phyloP scores from a whole-genome alignment of 2,888 invertebrate genomes.

The Drosophila meridiana region DNA sequence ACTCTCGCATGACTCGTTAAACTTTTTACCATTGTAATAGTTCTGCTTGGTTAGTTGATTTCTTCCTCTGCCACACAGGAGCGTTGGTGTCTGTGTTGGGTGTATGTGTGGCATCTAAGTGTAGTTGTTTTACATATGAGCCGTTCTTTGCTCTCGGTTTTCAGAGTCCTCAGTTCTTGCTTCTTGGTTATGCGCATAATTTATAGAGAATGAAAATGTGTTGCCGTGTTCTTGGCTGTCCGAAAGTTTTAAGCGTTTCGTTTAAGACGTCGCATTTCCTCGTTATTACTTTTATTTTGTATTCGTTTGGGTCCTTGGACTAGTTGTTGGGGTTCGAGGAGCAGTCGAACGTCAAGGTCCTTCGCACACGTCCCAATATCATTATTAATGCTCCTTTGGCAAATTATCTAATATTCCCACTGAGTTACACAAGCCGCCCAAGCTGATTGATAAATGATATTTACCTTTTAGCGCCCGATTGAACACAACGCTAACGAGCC shows the following conservation, averaged over 20 bases:
- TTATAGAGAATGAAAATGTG: conserved; percentile 80
- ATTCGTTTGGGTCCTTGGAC: conserved; percentile 21
- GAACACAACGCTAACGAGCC: conserved; percentile 52
- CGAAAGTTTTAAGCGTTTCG: conserved; percentile 62
- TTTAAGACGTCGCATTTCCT: conserved; percentile 60
- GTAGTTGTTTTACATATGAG: conserved; percentile 43
- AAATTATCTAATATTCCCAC: conserved; percentile 59
- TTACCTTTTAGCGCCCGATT: conserved; percentile 64
- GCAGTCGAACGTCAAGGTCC: conserved; percentile 57
- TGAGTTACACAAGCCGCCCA: conserved; percentile 12
- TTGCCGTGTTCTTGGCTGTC: conserved; percentile 55
- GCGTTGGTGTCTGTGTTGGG: conserved; percentile 17
- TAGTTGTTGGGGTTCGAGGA: conserved; percentile 47
- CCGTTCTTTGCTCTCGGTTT: conserved; percentile 22
- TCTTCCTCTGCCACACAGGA: conserved; percentile 41
- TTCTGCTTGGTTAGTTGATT: conserved; percentile 75
- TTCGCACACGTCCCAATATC: conserved; percentile 11
- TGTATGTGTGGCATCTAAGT: conserved; percentile 22
- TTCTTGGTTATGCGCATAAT: conserved; percentile 79
- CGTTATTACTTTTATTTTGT: conserved; percentile 3
- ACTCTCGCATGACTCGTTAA: conserved; percentile 74
- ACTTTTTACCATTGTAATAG: conserved; percentile 79
- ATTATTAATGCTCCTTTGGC: conserved; percentile 51
- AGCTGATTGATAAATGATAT: conserved; percentile 72
- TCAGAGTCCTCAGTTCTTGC: conserved; percentile 17